These are phyloP conservation scores for Uloborus plumipes DNA, from an alignment of 2,888 invertebrate species.

Conservation along the genomic window DNA sequence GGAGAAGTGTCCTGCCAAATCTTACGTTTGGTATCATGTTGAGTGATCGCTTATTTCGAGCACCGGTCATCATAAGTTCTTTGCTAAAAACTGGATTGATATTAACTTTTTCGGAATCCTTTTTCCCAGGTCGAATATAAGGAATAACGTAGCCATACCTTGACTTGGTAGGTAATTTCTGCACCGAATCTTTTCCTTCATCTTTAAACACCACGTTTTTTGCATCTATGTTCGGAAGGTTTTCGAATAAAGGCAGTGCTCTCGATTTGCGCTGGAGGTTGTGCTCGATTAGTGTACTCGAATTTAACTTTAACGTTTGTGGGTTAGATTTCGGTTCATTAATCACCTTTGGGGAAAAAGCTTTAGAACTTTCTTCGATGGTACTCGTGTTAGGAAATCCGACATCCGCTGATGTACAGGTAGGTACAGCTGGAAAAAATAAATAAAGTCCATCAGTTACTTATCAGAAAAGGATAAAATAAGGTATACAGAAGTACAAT, in stretches of 20 bases:
- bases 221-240: not conserved
- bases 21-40: conserved; percentile 15
- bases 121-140: conserved; percentile 11
- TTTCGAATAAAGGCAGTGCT: conserved; percentile 1
- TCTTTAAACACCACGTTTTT: not conserved
- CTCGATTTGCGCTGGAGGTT: not conserved
- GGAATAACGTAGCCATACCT: conserved; percentile 4
- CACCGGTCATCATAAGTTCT: not conserved
- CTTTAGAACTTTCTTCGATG: too few relatives aligned
- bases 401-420: too few relatives aligned
- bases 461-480: too few relatives aligned
- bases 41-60: conserved; percentile 13
- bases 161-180: not conserved
- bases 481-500: too few relatives aligned
- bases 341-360: too few relatives aligned
- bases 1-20: conserved; percentile 13
- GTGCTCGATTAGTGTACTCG: too few relatives aligned
- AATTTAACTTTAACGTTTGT: too few relatives aligned
- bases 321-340: not conserved
- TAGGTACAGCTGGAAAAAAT: too few relatives aligned
- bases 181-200: not conserved
- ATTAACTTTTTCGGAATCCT: not conserved
- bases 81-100: not conserved
- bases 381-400: too few relatives aligned
- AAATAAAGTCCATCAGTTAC: too few relatives aligned